Evolutionary conservation across 92 coral and sea anemone genomes (phyloP), one percentile per base, ranked within the genome.

Genomic region (Heteractis magnifica): DNA sequence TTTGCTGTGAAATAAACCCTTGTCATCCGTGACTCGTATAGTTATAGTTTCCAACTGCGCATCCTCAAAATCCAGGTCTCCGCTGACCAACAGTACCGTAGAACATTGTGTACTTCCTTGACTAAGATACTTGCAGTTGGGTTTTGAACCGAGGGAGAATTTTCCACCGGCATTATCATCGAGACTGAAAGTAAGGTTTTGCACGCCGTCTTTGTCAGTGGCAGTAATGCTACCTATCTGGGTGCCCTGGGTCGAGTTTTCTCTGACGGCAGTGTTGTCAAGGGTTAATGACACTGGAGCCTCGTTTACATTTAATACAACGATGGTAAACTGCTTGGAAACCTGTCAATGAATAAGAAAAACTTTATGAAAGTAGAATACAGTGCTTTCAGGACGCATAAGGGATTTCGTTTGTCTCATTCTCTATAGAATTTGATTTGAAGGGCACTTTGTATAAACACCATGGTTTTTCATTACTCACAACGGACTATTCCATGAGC

Each of bases 161-260:
- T 81, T 93, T 20, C 98, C 98, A 19, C 81, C 94, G 5, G 98
- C 92, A 71, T 87, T 87, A 77, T 95, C 96, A 77, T 95, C 98
- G 53, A 95, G 82, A 3, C 49, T 89, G 80, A 95, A 92, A 16
- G 89, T 89, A 34, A 95, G 87, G 18, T 71, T 89, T 83, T 95
- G 98, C 7, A 84, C 86, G 14, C 96, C 96, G 70, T 95, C 98
- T 2, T 51, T 53, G 81, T 95, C 98, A 2, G 26, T 56, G 1
- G 98, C 98, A 11, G 88, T 78, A 5, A 95, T 51, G 8, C 52
- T 87, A 16, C 95, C 98, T 34, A 94, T 94, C 55, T 23, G 20
- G 16, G 89, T 94, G 18, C 92, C 94, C 60, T 52, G 72, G 79
- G 87, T 68, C 34, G 93, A 81, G 79, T 94, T 95, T 71, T 95